These are phyloP conservation scores for Colletes collaris DNA, from an alignment of 2,888 invertebrate species.

Conservation along the genomic window DNA sequence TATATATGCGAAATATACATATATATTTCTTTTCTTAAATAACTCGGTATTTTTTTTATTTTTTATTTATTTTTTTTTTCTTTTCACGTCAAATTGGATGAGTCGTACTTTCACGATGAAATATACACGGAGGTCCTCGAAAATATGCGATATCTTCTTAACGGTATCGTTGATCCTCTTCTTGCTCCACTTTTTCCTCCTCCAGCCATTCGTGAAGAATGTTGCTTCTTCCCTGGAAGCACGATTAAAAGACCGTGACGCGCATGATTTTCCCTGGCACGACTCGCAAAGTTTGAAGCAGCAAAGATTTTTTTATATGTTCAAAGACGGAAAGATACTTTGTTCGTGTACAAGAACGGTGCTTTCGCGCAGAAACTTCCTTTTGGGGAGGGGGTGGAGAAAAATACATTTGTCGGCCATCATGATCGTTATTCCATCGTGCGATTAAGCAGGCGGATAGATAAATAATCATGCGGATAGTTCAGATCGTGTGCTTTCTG, in stretches of 20 bases:
- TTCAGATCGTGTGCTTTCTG: neutral
- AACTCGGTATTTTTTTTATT: slow-evolving; percentile 32
- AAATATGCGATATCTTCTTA: slow-evolving; percentile 61
- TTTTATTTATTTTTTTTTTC: neutral
- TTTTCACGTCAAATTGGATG: slow-evolving; percentile 45
- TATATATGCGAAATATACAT: slow-evolving; percentile 54
- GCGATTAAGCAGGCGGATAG: slow-evolving; percentile 26
- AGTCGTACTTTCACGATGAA: slow-evolving; percentile 45
- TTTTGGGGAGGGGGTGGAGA: neutral
- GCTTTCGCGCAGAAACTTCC: slow-evolving; percentile 11
- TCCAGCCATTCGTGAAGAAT: slow-evolving; percentile 79
- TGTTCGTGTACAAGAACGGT: slow-evolving; percentile 17
- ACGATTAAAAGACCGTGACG: slow-evolving; percentile 5
- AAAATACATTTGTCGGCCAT: slow-evolving; percentile 3
- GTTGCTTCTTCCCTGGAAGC: slow-evolving; percentile 77
- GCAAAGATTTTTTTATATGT: slow-evolving; percentile 23
- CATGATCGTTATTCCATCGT: slow-evolving; percentile 18
- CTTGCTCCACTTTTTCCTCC: slow-evolving; percentile 65
- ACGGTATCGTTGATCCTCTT: slow-evolving; percentile 67
- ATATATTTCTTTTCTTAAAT: slow-evolving; percentile 45
- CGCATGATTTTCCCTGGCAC: neutral
- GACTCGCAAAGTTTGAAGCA: slow-evolving; percentile 20
- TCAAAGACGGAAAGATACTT: slow-evolving; percentile 14
- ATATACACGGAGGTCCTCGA: slow-evolving; percentile 55
- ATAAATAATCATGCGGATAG: slow-evolving; percentile 6